Evolutionary conservation across 2,888 invertebrate genomes (phyloP), one percentile per base, ranked within the genome.

Genomic region (Sturmia bella): DNA sequence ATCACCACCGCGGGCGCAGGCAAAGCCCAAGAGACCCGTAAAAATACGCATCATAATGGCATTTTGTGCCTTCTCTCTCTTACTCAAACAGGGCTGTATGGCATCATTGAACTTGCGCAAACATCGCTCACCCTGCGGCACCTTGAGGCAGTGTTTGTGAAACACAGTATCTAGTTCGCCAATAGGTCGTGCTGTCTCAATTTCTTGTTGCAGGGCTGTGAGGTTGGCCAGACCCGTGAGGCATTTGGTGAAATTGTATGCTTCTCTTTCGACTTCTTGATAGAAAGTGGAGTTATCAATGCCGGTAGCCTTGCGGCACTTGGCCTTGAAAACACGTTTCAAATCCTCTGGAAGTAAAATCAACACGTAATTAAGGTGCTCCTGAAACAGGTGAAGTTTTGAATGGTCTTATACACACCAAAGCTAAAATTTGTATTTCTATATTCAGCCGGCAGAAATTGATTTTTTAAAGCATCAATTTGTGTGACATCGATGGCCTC

Each of bases 1-100:
- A 89, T 96, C 96, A 11, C 96, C 96, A 85, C 95, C 95, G 85
- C 95, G 95, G 84, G 92, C 93, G 87, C 96, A 96, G 73, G 95
- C 91, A 87, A 96, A 96, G 79, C 93, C 93, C 0, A 94, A 91
- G 1, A 96, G 89, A 54, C 94, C 94, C 17, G 93, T 92, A 0
- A 94, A 93, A 27, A 96, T 92, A 84, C 95, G 94, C 86, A 94
- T 89, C 9, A 94, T 90, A 0, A 93, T 92, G 73, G 93, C 92
- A 79, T 94, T 92, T 68, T 93, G 94, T 0, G 92, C 91, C 59
- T 92, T 92, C 87, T 96, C 96, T 4, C 92, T 91, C 0, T 88
- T 87, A 0, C 92, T 92, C 66, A 96, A 91, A 86, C 96, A 96
- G 0, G 93, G 92, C 85, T 94, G 93, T 0, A 94, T 86, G 4